Conservation (phyloP, 2,888 invertebrate species). For the Chalcosyrphus nemorum region DNA sequence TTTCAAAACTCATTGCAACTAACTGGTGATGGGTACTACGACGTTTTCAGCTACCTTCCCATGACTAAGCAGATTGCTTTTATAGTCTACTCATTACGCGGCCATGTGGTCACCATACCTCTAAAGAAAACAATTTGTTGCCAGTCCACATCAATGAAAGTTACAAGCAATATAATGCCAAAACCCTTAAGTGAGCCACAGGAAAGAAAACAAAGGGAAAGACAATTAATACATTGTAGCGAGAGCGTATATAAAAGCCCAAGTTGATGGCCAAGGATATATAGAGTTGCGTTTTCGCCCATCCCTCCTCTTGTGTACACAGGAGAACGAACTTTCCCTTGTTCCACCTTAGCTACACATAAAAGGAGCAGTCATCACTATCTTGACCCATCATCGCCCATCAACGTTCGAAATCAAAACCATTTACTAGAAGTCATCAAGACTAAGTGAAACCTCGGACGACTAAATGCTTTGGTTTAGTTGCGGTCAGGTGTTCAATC, state of each 20-base stretch:
- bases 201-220: conserved; percentile 24
- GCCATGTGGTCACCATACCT: conserved; percentile 10
- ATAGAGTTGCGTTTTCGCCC: conserved; percentile 29
- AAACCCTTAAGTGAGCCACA: conserved; percentile 20
- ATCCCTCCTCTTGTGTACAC: conserved; percentile 15
- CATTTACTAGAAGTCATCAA: conserved; percentile 61
- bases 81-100: conserved; percentile 17
- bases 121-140: conserved; percentile 22
- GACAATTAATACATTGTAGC: conserved; percentile 62
- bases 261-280: conserved; percentile 69
- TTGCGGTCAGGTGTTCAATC: conserved; percentile 58
- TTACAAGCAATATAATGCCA: conserved; percentile 38
- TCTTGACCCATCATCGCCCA: conserved; percentile 61
- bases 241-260: conserved; percentile 25
- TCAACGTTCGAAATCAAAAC: conserved; percentile 63
- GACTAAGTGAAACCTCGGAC: conserved; percentile 41
- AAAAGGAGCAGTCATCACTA: conserved; percentile 70
- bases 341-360: conserved; percentile 24
- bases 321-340: conserved; percentile 48
- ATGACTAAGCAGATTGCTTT: conserved; percentile 54
- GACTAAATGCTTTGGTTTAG: conserved; percentile 40
- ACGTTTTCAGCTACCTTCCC: not conserved
- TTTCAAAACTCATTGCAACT: not conserved
- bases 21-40: not conserved
- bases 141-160: conserved; percentile 25